These are phyloP conservation scores for Invenusta paracnida DNA, from an alignment of 2,888 invertebrate genomes.

Conservation along the genomic window DNA sequence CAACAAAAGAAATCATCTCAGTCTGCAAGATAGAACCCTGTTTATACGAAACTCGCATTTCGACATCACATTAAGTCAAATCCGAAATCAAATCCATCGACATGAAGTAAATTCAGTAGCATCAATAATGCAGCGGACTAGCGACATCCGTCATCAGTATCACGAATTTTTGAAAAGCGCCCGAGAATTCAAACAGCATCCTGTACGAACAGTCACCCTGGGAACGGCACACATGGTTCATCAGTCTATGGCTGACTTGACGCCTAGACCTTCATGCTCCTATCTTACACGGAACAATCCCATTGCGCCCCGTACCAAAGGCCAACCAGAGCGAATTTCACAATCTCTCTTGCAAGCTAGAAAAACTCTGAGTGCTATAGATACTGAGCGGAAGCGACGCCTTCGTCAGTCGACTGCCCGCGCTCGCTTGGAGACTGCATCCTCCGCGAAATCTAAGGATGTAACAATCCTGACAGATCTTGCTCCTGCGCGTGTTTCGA, in stretches of 20 bases:
- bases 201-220: background rate
- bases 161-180: background rate
- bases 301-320: background rate
- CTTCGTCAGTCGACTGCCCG: background rate
- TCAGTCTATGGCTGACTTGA: background rate
- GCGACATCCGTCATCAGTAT: background rate
- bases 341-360: background rate
- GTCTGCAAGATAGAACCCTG: conserved; percentile 45
- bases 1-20: conserved; percentile 70
- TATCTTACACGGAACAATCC: background rate
- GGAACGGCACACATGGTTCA: background rate
- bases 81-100: background rate
- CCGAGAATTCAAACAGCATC: background rate
- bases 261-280: background rate
- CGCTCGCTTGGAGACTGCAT: background rate
- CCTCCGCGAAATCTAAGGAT: background rate
- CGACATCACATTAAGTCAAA: background rate
- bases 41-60: conserved; percentile 5
- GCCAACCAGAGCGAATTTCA: background rate
- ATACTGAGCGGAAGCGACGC: background rate
- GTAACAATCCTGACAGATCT: background rate
- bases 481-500: background rate
- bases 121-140: background rate
- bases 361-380: background rate
- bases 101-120: background rate